Percentiles rank a stretch among this genome's conserved stretches.
These are phyloP conservation scores for Acrocephalus scirpaceus DNA, from an alignment of 2,797 vertebrate species.

Conservation along the genomic window DNA sequence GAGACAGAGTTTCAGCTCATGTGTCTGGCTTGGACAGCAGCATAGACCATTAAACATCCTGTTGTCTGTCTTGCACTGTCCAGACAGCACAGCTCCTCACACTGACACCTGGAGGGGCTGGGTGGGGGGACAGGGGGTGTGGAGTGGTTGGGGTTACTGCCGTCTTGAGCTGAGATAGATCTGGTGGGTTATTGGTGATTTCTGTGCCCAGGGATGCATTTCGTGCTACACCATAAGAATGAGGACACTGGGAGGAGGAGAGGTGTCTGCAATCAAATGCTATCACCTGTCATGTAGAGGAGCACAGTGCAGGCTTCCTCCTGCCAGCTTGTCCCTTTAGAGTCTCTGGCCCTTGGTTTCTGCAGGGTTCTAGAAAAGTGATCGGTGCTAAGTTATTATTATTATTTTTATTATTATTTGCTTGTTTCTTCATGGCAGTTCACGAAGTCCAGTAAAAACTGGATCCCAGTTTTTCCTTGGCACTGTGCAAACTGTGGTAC, in stretches of 20 bases:
- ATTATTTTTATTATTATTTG: neutral
- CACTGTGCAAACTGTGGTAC: neutral
- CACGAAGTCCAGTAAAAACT: neutral
- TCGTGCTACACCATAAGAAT: neutral
- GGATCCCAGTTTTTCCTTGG: neutral
- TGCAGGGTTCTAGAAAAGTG: neutral
- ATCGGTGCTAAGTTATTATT: neutral
- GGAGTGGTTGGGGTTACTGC: neutral
- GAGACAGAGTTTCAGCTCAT: conserved; percentile 15
- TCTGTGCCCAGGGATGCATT: neutral
- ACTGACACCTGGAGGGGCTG: neutral
- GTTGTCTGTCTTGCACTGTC: neutral
- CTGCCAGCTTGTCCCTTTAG: neutral
- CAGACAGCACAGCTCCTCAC: neutral
- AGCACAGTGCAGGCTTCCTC: neutral
- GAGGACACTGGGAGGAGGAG: neutral
- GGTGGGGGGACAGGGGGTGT: too few species aligned
- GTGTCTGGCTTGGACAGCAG: neutral
- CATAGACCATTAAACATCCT: neutral
- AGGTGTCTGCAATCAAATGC: neutral
- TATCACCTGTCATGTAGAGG: neutral
- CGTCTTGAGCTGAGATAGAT: rapidly evolving
- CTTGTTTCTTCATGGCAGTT: neutral
- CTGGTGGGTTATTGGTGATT: neutral
- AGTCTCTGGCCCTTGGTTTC: neutral